Base-by-base conservation (phyloP, 2,113 vertebrate genomes). In the Uria aalge region DNA sequence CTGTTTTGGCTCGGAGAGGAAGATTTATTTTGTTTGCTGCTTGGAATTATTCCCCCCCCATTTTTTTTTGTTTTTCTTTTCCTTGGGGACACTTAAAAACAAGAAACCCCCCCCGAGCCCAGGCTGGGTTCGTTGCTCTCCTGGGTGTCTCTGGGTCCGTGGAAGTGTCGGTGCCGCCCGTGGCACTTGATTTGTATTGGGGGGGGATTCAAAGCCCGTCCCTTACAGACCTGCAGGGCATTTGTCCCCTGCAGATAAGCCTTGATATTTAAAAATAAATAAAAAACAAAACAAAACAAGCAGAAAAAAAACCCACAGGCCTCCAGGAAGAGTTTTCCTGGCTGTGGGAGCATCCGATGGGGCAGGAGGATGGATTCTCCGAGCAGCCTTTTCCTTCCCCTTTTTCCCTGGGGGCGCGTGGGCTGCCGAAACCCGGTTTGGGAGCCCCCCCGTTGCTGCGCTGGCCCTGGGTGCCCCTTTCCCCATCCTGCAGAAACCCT, bases 1-100 rank as follows among this genome's bases (percentile, higher is more conserved):
- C 92, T 96, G 86, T 89, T 95, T 96, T 94, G 92, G 95, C 94
- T 96, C 2, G 1, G 86, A 72, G 81, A 81, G 60, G 80, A 96
- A 94, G 86, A 91, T 91, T 92, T 91, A 82, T 94, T 95, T 92
- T 94, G 86, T 96, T 94, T 96, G 66, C 66, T 2, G 45, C 62
- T 92, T 30, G 68, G 85, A 76, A 41, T 23, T 67, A 56, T 62
- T 80, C 20, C 15, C 7, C 8, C 2, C 48, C 4, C 9, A 6
- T 36, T 75, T 45, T n/a, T 36, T 57, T 55, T 47, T 40, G 43
- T 27, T 5, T 41, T n/a, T 5, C 1, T 55, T 18, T 88, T 64
- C 74, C 79, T 82, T 14, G 32, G 40, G 43, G 76, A 38, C 15
- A 26, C 66, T 84, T 74, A 52, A 90, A 90, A 56, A n/a, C 16